These are phyloP conservation scores for Micropterix aruncella DNA, from an alignment of 2,888 invertebrate species.

Conservation along the genomic window DNA sequence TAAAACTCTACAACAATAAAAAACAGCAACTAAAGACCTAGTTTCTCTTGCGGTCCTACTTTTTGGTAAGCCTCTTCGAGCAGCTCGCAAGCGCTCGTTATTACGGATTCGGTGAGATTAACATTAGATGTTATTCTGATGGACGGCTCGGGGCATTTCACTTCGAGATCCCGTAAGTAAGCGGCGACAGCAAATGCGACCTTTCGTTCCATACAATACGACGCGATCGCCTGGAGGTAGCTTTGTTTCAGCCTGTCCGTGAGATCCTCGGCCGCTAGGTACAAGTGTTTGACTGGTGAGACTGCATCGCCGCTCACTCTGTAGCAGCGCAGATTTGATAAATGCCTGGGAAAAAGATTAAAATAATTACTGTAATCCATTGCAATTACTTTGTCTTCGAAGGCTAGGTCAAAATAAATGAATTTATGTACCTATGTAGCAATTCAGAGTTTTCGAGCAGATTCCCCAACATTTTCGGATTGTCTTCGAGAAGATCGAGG, in stretches of 20 bases:
- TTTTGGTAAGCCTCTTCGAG: constrained; percentile 29
- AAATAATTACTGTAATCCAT: neutral
- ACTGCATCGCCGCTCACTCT: constrained; percentile 42
- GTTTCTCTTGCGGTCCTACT: constrained; percentile 18
- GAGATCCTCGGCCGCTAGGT: constrained; percentile 37
- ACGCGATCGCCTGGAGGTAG: constrained; percentile 46
- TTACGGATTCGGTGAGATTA: constrained; percentile 45
- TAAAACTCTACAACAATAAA: neutral
- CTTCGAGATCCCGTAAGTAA: constrained; percentile 54
- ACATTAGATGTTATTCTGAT: constrained; percentile 58
- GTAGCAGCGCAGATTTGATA: constrained; percentile 30
- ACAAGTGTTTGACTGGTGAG: constrained; percentile 66
- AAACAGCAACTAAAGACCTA: neutral
- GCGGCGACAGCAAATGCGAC: constrained; percentile 56
- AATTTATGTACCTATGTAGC: constrained; percentile 33
- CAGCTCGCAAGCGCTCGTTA: constrained; percentile 26
- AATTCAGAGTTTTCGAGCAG: constrained; percentile 42
- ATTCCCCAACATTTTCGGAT: constrained; percentile 45
- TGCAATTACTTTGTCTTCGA: neutral
- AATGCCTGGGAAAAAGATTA: constrained; percentile 21
- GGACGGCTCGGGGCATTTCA: constrained; percentile 50
- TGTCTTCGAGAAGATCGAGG: constrained; percentile 56
- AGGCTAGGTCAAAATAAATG: neutral
- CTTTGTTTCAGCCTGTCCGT: constrained; percentile 31
- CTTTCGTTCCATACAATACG: constrained; percentile 48